Conservation (phyloP, 2,888 invertebrate genomes). For the Diplazon laetatorius region DNA sequence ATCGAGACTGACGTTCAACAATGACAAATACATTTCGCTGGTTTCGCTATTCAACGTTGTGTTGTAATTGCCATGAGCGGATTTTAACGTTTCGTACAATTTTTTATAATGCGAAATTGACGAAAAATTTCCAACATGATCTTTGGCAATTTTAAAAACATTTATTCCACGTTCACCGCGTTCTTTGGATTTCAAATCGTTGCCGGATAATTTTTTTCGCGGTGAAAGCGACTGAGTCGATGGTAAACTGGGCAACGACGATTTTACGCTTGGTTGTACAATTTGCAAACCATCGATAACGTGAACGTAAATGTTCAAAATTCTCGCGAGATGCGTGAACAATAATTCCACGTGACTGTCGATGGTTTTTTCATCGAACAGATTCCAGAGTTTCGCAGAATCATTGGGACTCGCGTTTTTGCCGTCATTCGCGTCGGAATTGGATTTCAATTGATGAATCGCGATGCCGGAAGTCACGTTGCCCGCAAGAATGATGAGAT, state of each 20-base stretch:
- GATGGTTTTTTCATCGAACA: slow-evolving; percentile 79
- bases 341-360: slow-evolving; percentile 84
- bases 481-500: slow-evolving; percentile 81
- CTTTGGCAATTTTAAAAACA: slow-evolving; percentile 77
- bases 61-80: slow-evolving; percentile 94
- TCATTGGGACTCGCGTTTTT: slow-evolving; percentile 47
- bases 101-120: slow-evolving; percentile 92
- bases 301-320: slow-evolving; percentile 90
- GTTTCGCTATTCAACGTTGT: slow-evolving; percentile 91
- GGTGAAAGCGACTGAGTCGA: slow-evolving; percentile 82
- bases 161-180: slow-evolving; percentile 77
- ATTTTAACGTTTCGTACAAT: slow-evolving; percentile 91
- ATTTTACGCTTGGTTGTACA: slow-evolving; percentile 83
- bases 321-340: slow-evolving; percentile 87
- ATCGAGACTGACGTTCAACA: slow-evolving; percentile 86
- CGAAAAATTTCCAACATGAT: slow-evolving; percentile 86
- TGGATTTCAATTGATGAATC: slow-evolving; percentile 82
- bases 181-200: slow-evolving; percentile 81
- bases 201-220: slow-evolving; percentile 77
- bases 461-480: slow-evolving; percentile 81
- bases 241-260: slow-evolving; percentile 85
- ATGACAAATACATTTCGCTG: slow-evolving; percentile 89
- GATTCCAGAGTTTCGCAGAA: slow-evolving; percentile 71
- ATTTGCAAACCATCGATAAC: slow-evolving; percentile 88
- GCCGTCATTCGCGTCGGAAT: slow-evolving; percentile 70